A percentile compares a stretch with the other conserved stretches of the same genome.
Conservation (phyloP, 2,888 invertebrate genomes). For the Therioaphis trifolii region DNA sequence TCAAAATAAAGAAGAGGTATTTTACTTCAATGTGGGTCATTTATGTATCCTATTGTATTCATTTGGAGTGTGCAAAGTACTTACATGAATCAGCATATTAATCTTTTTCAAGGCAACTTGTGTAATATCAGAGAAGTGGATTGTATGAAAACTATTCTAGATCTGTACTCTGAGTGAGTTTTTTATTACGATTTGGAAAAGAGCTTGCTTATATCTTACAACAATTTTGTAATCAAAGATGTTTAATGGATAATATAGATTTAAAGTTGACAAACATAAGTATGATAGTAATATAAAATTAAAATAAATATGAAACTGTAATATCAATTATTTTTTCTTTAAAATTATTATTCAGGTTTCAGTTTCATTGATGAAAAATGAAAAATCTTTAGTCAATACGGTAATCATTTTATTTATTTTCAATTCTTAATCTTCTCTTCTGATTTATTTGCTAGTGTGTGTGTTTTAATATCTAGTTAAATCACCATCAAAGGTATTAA, state of each 20-base stretch:
- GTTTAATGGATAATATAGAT: too few species aligned
- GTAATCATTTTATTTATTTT: too few species aligned
- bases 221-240: background rate
- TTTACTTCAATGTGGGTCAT: constrained; percentile 30
- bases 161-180: background rate
- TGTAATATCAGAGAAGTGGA: background rate
- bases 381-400: too few species aligned
- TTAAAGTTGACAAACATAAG: background rate
- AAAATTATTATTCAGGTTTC: too few species aligned
- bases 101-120: constrained; percentile 13
- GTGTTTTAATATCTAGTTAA: too few species aligned
- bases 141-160: background rate
- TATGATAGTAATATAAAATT: background rate
- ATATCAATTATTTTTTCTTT: too few species aligned
- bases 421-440: too few species aligned
- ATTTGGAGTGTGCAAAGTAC: background rate
- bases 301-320: too few species aligned
- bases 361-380: too few species aligned
- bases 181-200: background rate
- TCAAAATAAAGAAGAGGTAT: background rate
- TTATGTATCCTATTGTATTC: constrained; percentile 5
- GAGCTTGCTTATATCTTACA: background rate
- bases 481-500: too few species aligned
- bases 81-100: constrained; percentile 3
- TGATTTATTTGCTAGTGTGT: too few species aligned